Conservation (phyloP, 2,888 invertebrate genomes). For the Troides helena region DNA sequence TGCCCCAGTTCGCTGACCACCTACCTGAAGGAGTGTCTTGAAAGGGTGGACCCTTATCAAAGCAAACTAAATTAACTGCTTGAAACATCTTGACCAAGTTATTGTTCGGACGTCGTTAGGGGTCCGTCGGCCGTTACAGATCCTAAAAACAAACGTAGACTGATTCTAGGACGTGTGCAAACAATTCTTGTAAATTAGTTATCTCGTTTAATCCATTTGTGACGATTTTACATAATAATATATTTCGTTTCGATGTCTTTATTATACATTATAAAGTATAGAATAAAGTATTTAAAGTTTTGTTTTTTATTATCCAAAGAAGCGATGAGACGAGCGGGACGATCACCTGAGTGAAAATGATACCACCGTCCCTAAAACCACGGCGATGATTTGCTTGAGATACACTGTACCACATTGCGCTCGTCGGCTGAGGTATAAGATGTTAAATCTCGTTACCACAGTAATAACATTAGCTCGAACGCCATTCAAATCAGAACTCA, state of each 20-base stretch:
- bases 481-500: no score
- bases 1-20: constrained; percentile 58
- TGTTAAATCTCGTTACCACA: no score
- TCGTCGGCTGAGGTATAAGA: no score
- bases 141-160: constrained; percentile 69
- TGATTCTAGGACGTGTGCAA: constrained; percentile 49
- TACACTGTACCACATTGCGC: no score
- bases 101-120: constrained; percentile 58
- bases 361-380: no score
- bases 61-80: constrained; percentile 77
- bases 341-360: no score
- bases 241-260: not conserved
- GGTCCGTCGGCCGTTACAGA: constrained; percentile 54
- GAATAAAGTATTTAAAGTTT: no score
- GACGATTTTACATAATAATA: not conserved
- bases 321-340: no score
- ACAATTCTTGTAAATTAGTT: constrained; percentile 60
- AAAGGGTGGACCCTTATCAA: constrained; percentile 74
- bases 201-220: constrained; percentile 30
- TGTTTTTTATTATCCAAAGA: no score
- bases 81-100: constrained; percentile 77
- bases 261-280: no score
- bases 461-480: no score
- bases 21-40: constrained; percentile 62
- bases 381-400: no score